Evolutionary conservation across 2,797 vertebrate genomes (phyloP).

Genomic region (Tapera naevia): DNA sequence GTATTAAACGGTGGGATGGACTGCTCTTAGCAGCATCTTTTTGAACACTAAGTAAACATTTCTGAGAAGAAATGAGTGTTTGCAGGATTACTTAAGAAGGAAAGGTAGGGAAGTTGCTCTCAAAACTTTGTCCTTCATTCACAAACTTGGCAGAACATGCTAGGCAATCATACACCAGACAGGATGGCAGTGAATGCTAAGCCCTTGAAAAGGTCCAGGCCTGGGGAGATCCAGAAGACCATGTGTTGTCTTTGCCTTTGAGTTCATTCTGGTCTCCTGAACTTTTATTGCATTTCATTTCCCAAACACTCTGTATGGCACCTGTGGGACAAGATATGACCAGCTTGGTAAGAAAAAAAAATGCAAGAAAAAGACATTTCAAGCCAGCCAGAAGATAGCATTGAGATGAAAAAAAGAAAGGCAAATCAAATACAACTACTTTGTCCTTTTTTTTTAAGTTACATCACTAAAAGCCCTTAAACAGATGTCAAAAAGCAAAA

Average conservation of each 20-base stretch:
- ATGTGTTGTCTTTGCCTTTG: background rate
- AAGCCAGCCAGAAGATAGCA: background rate
- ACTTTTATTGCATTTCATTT: background rate
- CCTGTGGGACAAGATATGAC: background rate
- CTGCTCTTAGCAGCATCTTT: background rate
- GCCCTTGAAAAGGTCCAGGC: background rate
- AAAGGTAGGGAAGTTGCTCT: background rate
- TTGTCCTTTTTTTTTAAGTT: too few species aligned
- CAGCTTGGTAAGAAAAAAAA: background rate
- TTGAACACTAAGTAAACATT: background rate
- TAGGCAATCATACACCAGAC: background rate
- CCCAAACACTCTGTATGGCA: rapidly evolving
- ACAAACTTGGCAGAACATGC: background rate
- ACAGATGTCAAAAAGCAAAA: background rate
- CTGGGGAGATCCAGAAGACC: background rate
- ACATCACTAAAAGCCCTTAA: too few species aligned
- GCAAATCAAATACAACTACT: too few species aligned
- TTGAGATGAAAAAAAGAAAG: background rate
- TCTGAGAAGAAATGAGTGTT: background rate
- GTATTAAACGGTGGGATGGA: background rate
- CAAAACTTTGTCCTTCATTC: background rate
- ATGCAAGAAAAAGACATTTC: background rate
- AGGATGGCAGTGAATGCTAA: background rate
- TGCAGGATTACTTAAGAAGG: background rate
- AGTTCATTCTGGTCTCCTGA: background rate